phyloP scores from a whole-genome alignment of 2,113 vertebrate genomes.

The Ochotona curzoniae region DNA sequence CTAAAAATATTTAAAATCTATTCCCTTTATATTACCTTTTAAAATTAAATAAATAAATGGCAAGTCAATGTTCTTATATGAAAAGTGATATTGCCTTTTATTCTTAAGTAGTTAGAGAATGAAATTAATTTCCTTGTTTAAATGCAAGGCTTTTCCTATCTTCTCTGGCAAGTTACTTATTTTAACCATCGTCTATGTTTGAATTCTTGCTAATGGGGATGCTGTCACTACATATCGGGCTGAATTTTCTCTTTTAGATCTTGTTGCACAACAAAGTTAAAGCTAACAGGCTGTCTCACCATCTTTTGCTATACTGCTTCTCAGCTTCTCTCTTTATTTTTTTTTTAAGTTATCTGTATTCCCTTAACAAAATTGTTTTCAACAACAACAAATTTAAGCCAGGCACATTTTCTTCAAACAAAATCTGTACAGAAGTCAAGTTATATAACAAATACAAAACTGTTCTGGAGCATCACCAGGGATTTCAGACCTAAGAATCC shows the following conservation, averaged over 20 bases:
- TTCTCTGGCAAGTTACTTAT: not conserved
- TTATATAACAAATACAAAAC: not conserved
- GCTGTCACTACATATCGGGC: not conserved
- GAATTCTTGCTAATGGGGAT: not conserved
- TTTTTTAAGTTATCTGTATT: not conserved
- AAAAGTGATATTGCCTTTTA: not conserved
- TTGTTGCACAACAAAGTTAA: not conserved
- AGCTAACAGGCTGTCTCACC: not conserved
- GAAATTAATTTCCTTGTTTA: not conserved
- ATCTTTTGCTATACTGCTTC: not conserved
- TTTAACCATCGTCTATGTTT: not conserved
- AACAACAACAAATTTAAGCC: constrained; percentile 20
- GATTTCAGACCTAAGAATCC: not conserved
- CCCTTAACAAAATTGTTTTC: not conserved
- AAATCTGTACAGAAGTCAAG: not conserved
- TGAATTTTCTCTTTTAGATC: constrained; percentile 26
- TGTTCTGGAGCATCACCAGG: not conserved
- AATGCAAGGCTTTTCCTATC: not conserved
- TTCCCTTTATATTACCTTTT: too few species aligned
- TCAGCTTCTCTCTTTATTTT: not conserved
- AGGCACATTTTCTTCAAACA: not conserved
- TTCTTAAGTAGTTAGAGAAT: not conserved
- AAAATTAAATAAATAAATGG: too few species aligned
- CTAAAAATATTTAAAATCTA: too few species aligned
- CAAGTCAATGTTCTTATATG: not conserved